phyloP scores from a whole-genome alignment of 2,113 vertebrate species.

The Mugil cephalus region DNA sequence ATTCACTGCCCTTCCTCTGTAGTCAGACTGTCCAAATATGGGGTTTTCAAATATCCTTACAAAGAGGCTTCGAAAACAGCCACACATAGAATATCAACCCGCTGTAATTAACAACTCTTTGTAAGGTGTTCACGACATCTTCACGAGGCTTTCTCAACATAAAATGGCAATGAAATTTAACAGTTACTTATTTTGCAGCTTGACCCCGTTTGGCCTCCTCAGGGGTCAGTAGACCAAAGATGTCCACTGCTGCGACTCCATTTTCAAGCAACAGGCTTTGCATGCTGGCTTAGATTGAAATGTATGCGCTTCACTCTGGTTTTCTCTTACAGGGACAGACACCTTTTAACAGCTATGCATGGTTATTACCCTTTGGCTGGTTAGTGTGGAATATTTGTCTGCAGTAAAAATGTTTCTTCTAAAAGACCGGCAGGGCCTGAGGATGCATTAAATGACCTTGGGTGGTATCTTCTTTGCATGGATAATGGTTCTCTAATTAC shows the following conservation, averaged over 20 bases:
- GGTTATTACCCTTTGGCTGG: neutral
- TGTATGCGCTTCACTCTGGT: slow-evolving; percentile 29
- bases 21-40: neutral
- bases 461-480: too few species aligned
- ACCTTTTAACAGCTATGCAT: slow-evolving; percentile 17
- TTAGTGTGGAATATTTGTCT: slow-evolving; percentile 18
- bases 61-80: neutral
- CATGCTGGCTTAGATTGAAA: slow-evolving; percentile 57
- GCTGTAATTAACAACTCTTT: neutral
- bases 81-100: neutral
- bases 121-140: neutral
- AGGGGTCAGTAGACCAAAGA: slow-evolving; percentile 43
- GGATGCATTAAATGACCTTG: too few species aligned
- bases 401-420: neutral
- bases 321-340: slow-evolving; percentile 35
- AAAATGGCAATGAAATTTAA: slow-evolving; percentile 31
- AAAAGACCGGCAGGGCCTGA: neutral
- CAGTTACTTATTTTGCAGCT: slow-evolving; percentile 43
- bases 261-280: slow-evolving; percentile 46
- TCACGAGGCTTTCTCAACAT: slow-evolving; percentile 10
- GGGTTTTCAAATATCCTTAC: slow-evolving; percentile 2
- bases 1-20: neutral
- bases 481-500: too few species aligned
- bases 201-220: slow-evolving; percentile 41
- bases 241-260: slow-evolving; percentile 46